These are phyloP conservation scores for Abscondita cerata DNA, from an alignment of 2,888 invertebrate genomes.

Conservation along the genomic window DNA sequence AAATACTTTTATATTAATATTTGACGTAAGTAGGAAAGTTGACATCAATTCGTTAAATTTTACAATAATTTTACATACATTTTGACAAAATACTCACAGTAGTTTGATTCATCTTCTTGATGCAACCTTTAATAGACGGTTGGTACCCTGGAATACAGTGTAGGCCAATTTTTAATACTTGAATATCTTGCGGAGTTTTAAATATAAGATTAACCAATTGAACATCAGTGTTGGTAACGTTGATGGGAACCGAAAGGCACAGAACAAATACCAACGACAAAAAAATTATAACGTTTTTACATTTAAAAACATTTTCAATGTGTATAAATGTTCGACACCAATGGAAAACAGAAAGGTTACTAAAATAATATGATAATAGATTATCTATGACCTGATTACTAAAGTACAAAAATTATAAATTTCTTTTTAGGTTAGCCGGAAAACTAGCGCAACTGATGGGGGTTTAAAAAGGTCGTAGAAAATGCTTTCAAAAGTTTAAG, in stretches of 20 bases:
- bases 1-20: too few species aligned
- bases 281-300: neutral
- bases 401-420: too few species aligned
- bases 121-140: constrained; percentile 14
- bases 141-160: constrained; percentile 5
- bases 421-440: too few species aligned
- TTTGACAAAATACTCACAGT: constrained; percentile 8
- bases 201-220: neutral
- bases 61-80: too few species aligned
- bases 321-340: too few species aligned
- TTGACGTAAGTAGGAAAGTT: too few species aligned
- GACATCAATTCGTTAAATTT: too few species aligned
- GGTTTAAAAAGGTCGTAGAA: too few species aligned
- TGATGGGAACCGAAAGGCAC: neutral
- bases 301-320: neutral
- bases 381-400: neutral
- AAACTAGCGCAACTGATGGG: too few species aligned
- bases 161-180: constrained; percentile 9
- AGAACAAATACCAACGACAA: neutral
- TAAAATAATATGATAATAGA: too few species aligned
- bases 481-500: too few species aligned
- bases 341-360: too few species aligned
- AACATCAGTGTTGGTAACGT: neutral
- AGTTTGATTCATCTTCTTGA: neutral
- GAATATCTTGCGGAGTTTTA: neutral